Base-by-base conservation (phyloP, 2,113 vertebrate genomes). In the Python bivittatus region DNA sequence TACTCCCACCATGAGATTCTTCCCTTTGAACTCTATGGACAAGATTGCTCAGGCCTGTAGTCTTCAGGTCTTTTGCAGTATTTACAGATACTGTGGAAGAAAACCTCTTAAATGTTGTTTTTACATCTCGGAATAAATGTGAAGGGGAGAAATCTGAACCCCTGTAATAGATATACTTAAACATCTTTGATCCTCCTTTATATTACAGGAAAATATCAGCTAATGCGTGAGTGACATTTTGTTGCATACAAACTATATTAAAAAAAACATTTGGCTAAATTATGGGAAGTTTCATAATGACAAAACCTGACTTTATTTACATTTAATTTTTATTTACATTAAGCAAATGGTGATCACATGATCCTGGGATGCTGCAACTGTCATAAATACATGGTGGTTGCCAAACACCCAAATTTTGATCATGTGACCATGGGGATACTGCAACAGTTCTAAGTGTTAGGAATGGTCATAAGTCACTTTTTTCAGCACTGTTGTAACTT, bases 141-240 rank as follows among this genome's bases (percentile, higher is more conserved):
- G 27, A 83, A 83, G 33, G 38, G 29, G 54, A 58, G 22, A 56
- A 54, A 72, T 89, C 17, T 0, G 64, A 22, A 85, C 92, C 17
- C 6, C 2, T 88, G 48, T 20, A 92, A 87, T 89, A 48, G 12
- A 88, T 25, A 25, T 57, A 33, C 92, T 96, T 83, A 92, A 52
- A 54, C 42, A 91, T 44, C 88, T 93, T 94, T 94, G 93, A 88
- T 87, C 94, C 85, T 94, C 91, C 42, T 52, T 88, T 94, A 42
- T 61, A 94, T 95, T 90, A 68, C 90, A 53, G 27, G 10, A 58
- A 89, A 84, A 92, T 91, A 92, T 13, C 58, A 95, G 72, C 68
- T 86, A 89, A 88, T 94, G 83, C 91, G 92, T 79, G 4, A 20
- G 44, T 92, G 54, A 94, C 86, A 60, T 79, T 56, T 48, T 90